Percentiles rank a stretch among this genome's conserved stretches.
phyloP scores from a whole-genome alignment of 2,113 vertebrate genomes.

The Electrona antarctica region DNA sequence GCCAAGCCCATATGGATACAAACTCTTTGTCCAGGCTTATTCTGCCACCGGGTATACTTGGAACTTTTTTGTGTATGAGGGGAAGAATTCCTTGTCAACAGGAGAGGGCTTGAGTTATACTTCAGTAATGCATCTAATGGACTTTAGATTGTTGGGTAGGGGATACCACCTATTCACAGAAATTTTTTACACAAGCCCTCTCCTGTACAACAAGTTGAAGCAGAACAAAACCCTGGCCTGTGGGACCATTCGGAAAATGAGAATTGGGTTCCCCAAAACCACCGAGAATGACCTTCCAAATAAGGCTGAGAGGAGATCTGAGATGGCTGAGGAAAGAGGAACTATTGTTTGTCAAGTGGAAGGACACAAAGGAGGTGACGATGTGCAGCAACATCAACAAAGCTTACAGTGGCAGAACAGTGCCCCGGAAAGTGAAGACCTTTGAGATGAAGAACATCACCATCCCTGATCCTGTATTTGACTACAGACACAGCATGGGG shows the following conservation, averaged over 20 bases:
- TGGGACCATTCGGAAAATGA: neutral
- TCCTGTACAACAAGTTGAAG: constrained; percentile 34
- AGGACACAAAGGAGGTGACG: too few relatives aligned
- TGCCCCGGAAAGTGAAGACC: too few relatives aligned
- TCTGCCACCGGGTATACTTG: constrained; percentile 64
- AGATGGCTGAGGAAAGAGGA: constrained; percentile 9
- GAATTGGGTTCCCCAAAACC: neutral
- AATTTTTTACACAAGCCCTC: constrained; percentile 66
- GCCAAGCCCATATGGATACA: constrained; percentile 66
- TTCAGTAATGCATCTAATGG: constrained; percentile 60
- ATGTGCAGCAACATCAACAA: too few relatives aligned
- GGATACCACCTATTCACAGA: constrained; percentile 70
- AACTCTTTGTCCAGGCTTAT: constrained; percentile 70
- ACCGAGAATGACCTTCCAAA: constrained; percentile 38
- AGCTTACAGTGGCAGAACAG: too few relatives aligned
- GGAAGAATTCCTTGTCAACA: constrained; percentile 13
- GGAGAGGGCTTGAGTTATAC: constrained; percentile 58
- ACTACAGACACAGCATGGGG: too few relatives aligned
- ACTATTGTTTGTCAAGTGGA: too few relatives aligned
- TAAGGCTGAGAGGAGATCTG: constrained; percentile 15
- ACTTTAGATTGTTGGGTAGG: constrained; percentile 54
- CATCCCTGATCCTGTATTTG: too few relatives aligned
- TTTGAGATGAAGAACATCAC: too few relatives aligned
- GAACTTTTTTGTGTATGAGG: constrained; percentile 64
- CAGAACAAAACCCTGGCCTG: constrained; percentile 12